phyloP scores from a whole-genome alignment of 2,888 invertebrate species.

The Azorinus chamasolen region DNA sequence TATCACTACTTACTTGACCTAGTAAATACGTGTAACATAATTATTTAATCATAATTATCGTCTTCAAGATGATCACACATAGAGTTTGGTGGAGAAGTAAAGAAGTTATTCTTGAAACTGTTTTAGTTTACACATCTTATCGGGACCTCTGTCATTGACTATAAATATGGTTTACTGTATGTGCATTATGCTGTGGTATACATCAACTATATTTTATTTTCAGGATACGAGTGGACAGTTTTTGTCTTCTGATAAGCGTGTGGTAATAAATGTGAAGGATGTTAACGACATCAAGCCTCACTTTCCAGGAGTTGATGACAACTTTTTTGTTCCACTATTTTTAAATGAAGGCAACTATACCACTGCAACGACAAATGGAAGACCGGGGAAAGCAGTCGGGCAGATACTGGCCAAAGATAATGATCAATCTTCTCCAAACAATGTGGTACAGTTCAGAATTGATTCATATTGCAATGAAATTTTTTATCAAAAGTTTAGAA shows the following conservation, averaged over 20 bases:
- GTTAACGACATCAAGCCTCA: slow-evolving; percentile 42
- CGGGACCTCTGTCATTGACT: too few species aligned
- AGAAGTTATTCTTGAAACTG: too few species aligned
- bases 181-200: too few species aligned
- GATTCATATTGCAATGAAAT: too few species aligned
- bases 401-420: slow-evolving; percentile 48
- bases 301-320: slow-evolving; percentile 22
- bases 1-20: too few species aligned
- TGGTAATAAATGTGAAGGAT: slow-evolving; percentile 39
- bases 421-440: slow-evolving; percentile 53
- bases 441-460: slow-evolving; percentile 39
- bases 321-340: slow-evolving; percentile 24
- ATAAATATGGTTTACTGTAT: too few species aligned
- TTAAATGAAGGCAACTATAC: slow-evolving; percentile 44
- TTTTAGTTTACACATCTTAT: too few species aligned
- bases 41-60: too few species aligned
- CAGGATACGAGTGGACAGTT: slow-evolving; percentile 30
- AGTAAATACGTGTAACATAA: too few species aligned
- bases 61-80: too few species aligned
- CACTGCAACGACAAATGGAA: neutral
- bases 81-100: too few species aligned
- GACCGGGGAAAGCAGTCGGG: slow-evolving; percentile 12
- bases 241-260: slow-evolving; percentile 8
- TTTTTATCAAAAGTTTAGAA: too few species aligned
- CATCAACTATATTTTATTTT: neutral